Evolutionary conservation across 2,888 invertebrate genomes (phyloP).

Genomic region (Leistus spinibarbis): DNA sequence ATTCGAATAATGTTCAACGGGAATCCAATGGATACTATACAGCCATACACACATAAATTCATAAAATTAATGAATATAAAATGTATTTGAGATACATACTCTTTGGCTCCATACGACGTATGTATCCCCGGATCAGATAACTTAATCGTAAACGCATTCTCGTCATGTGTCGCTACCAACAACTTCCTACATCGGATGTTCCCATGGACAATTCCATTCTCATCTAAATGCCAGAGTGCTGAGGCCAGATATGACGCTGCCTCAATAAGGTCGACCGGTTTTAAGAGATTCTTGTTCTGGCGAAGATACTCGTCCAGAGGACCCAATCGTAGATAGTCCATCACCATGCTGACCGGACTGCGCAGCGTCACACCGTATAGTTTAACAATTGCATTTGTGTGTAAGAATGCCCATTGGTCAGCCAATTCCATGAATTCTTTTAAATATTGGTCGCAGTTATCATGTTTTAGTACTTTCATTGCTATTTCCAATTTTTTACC

Average conservation of each 20-base stretch:
- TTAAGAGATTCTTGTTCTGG: constrained; percentile 59
- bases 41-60: background rate
- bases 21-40: constrained; percentile 87
- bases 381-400: constrained; percentile 76
- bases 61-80: too few species aligned
- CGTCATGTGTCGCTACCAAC: constrained; percentile 75
- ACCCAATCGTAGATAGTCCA: constrained; percentile 80
- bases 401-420: constrained; percentile 78
- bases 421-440: constrained; percentile 78
- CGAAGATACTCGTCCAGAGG: constrained; percentile 76
- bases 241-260: constrained; percentile 81
- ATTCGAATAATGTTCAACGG: constrained; percentile 79
- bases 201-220: constrained; percentile 83
- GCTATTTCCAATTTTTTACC: constrained; percentile 79
- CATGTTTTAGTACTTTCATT: constrained; percentile 76
- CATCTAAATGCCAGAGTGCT: constrained; percentile 85
- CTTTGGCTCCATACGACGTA: constrained; percentile 63
- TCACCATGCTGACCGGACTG: constrained; percentile 78
- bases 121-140: constrained; percentile 82
- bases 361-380: constrained; percentile 78
- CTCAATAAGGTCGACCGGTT: constrained; percentile 77
- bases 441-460: constrained; percentile 65
- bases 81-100: constrained; percentile 72
- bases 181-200: constrained; percentile 83
- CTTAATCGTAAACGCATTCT: constrained; percentile 75